Conservation (phyloP, 2,113 vertebrate species). For the Acrocephalus arundinaceus region DNA sequence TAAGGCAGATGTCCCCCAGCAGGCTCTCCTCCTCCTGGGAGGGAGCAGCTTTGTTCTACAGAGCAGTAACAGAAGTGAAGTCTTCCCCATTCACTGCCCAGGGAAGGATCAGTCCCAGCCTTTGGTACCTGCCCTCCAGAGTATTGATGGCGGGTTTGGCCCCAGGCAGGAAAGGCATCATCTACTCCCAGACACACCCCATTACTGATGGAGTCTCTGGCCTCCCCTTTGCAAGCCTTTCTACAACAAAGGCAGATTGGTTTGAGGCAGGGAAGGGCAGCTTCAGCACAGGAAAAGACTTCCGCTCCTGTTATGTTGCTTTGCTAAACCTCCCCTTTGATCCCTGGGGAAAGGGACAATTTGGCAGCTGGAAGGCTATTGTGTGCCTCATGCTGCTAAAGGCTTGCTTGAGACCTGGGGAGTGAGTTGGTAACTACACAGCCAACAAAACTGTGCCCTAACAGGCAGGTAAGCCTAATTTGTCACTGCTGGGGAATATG, state of each 20-base stretch:
- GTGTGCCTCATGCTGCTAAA: not conserved
- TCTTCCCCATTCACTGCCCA: not conserved
- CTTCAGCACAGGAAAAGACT: conserved; percentile 40
- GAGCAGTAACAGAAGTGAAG: not conserved
- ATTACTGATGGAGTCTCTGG: not conserved
- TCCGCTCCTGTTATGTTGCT: not conserved
- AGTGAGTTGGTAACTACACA: not conserved
- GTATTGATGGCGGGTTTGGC: not conserved
- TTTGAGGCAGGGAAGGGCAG: conserved; percentile 40
- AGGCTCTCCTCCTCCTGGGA: not conserved
- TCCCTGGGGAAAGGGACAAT: conserved; percentile 46
- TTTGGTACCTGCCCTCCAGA: not conserved
- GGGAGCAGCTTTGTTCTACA: not conserved
- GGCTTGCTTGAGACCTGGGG: not conserved
- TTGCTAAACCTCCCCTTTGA: conserved; percentile 21
- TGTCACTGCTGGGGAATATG: not conserved
- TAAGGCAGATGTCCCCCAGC: not conserved
- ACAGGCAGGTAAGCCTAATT: not conserved
- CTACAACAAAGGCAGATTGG: conserved; percentile 1
- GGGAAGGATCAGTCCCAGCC: not conserved
- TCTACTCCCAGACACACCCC: not conserved
- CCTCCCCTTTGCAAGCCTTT: not conserved
- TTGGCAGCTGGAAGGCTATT: conserved; percentile 52
- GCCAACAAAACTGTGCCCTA: not conserved
- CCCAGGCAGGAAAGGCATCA: not conserved